Evolutionary conservation across 1,140 invertebrate species (phyloP), one percentile per base, ranked within the genome.

Genomic region (Chrysomallon squamiferum): DNA sequence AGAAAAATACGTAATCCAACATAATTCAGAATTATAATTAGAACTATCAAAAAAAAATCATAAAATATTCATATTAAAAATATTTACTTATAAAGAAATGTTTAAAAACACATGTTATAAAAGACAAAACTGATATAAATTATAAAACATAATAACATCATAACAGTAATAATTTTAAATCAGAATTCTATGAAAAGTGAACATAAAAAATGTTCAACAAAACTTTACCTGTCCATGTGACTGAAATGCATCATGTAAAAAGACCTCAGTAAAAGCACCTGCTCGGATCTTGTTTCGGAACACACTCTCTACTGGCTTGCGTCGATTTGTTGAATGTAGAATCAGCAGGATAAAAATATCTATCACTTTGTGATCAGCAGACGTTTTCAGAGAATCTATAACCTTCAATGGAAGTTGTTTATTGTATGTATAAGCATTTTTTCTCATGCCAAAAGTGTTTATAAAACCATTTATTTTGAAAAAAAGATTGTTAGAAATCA

Each of bases 311-410:
- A 86, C 74, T 0, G 73, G 59, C 60, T 85, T 86, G 61, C 76
- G 80, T n/a, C 77, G 65, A 20, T 75, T 81, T 13, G 72, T 72
- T 30, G 74, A 74, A 58, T 85, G 74, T 0, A 86, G 72, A 5
- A 86, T 77, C 2, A 86, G 66, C 18, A 86, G 59, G 11, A 86
- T 60, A 65, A 84, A 79, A 20, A 86, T 54, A 60, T 86, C 85
- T 11, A 86, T 67, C 1, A 80, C 72, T 62, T 80, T 77, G 52
- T 82, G 77, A 18, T 83, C 75, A 9, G 54, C 56, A 2, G 72
- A 38, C 18, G 70, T 66, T 60, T 78, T 77, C 13, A 77, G 69
- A 5, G 50, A 57, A 47, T 83, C 80, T 15, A 85, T 73, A 1
- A 69, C 75, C 81, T 84, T 62, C 22, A 69, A 70, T 22, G n/a